Evolutionary conservation across 2,113 vertebrate genomes (phyloP).

Genomic region (Chloropsis hardwickii): DNA sequence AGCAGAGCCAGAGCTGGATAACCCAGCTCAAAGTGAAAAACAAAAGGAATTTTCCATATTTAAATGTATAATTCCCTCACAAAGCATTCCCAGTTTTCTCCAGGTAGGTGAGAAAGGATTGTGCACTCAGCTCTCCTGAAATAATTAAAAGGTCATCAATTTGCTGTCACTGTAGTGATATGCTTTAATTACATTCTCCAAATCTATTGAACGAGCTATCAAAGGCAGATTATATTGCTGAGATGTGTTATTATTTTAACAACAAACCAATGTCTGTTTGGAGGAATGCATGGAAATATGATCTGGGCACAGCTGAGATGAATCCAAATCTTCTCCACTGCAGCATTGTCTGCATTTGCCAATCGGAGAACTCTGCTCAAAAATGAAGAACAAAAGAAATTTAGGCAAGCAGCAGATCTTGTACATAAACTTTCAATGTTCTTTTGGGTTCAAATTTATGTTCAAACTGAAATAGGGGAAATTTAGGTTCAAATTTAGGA

Average conservation of each 20-base stretch:
- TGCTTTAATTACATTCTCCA: conserved; percentile 89
- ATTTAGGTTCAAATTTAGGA: not conserved
- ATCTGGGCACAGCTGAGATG: not conserved
- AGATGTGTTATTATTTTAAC: conserved; percentile 72
- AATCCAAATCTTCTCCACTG: not conserved
- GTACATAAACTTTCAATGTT: fast-evolving
- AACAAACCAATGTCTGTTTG: conserved; percentile 25
- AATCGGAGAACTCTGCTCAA: not conserved
- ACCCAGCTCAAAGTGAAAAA: not conserved
- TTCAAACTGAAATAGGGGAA: not conserved
- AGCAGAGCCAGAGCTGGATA: not conserved
- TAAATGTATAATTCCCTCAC: not conserved
- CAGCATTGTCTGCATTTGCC: not conserved
- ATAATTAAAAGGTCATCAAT: conserved; percentile 93
- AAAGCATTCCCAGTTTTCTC: not conserved
- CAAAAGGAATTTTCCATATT: not conserved
- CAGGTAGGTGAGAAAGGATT: conserved; percentile 66
- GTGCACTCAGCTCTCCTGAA: conserved; percentile 81
- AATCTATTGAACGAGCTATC: conserved; percentile 82
- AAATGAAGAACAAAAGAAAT: not conserved
- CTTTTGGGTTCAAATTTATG: not conserved
- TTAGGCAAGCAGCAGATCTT: not conserved
- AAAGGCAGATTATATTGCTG: conserved; percentile 63
- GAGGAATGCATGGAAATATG: not conserved
- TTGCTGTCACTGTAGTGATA: conserved; percentile 76